These are phyloP conservation scores for Lasiurus cinereus DNA, from an alignment of 2,113 vertebrate species.

Conservation along the genomic window DNA sequence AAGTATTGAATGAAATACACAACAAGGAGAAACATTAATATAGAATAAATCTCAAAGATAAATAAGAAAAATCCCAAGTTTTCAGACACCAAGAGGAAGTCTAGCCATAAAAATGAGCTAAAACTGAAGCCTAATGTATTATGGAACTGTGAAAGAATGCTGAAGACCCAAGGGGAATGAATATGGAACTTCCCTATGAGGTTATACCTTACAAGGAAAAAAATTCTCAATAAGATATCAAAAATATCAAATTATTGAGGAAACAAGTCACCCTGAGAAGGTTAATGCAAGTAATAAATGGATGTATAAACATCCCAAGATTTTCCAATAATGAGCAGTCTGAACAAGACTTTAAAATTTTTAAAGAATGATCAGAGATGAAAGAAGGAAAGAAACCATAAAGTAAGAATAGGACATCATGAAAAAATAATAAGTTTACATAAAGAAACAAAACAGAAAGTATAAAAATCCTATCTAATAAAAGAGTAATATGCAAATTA, in stretches of 20 bases:
- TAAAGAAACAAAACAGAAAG: neutral
- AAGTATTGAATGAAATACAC: neutral
- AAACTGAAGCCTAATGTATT: neutral
- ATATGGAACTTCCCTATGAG: neutral
- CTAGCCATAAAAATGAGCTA: neutral
- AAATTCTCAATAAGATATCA: neutral
- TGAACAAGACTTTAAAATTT: neutral
- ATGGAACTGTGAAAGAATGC: neutral
- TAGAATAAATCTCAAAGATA: neutral
- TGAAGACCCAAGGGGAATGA: neutral
- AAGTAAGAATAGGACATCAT: neutral
- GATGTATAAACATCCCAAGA: neutral
- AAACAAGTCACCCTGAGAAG: neutral
- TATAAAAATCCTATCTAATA: neutral
- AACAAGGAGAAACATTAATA: neutral
- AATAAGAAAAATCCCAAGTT: neutral
- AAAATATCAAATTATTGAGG: neutral
- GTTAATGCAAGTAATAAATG: neutral
- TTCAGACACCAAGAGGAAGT: neutral
- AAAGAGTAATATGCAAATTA: too few species aligned
- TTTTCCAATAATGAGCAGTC: neutral
- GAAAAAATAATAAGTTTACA: neutral
- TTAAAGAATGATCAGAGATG: constrained; percentile 31
- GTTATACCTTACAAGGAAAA: neutral
- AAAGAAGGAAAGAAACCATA: neutral